Evolutionary conservation across 1,140 invertebrate species (phyloP).

Genomic region (Mycetomoellerius zeteki): DNA sequence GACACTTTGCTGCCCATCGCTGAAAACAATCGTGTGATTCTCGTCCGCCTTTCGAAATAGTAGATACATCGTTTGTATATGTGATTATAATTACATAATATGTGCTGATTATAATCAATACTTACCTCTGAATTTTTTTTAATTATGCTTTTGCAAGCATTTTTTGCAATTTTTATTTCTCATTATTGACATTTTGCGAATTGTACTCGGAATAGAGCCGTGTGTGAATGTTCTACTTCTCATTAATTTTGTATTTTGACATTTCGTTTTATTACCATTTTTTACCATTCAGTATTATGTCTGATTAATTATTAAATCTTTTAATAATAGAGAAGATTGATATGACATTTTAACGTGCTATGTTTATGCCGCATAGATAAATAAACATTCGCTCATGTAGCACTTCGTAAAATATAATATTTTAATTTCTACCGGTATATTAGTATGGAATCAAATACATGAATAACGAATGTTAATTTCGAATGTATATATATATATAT

Average conservation of each 20-base stretch:
- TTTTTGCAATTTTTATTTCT: background rate
- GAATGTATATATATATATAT: background rate
- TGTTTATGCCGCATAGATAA: background rate
- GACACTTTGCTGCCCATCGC: conserved; percentile 8
- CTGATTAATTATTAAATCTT: conserved; percentile 8
- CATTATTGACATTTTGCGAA: background rate
- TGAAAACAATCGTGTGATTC: conserved; percentile 35
- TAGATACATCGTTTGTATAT: background rate
- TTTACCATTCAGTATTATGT: background rate
- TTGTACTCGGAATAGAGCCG: background rate
- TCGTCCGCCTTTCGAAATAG: conserved; percentile 60
- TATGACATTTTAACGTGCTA: background rate
- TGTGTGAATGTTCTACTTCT: background rate
- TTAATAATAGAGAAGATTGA: background rate
- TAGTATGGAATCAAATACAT: background rate
- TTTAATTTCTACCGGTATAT: conserved; percentile 1
- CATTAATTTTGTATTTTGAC: background rate
- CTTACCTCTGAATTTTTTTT: background rate
- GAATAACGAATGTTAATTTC: background rate
- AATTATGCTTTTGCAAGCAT: background rate
- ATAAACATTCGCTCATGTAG: background rate
- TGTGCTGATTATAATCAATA: background rate
- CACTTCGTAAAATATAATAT: background rate
- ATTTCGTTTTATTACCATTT: background rate
- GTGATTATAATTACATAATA: too few species aligned